Conservation (phyloP, 1,140 invertebrate species). For the Venturia canescens region DNA sequence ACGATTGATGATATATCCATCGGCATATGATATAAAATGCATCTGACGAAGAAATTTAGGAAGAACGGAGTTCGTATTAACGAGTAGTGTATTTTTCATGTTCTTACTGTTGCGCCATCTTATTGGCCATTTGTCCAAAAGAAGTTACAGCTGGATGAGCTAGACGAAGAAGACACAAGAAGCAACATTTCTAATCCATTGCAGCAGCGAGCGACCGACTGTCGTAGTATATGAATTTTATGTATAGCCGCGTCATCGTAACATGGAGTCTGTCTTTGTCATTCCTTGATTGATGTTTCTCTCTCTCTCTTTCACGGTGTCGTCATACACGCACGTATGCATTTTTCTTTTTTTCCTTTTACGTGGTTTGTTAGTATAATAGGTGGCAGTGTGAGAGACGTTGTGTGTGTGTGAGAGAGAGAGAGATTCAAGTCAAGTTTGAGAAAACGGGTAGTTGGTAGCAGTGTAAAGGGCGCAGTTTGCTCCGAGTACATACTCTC, state of each 20-base stretch:
- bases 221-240: not conserved
- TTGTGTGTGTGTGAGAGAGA: not conserved
- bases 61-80: no score
- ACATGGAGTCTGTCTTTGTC: not conserved
- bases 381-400: constrained; percentile 35
- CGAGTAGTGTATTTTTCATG: no score
- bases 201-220: not conserved
- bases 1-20: no score
- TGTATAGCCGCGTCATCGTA: no score
- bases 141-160: not conserved
- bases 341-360: constrained; percentile 18
- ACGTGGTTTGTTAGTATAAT: not conserved
- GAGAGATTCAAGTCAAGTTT: not conserved
- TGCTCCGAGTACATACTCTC: constrained; percentile 21
- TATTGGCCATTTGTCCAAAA: constrained; percentile 30
- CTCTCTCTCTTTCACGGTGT: not conserved
- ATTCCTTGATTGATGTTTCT: no score
- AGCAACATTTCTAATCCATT: constrained; percentile 21
- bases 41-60: no score
- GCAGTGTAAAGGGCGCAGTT: constrained; percentile 47
- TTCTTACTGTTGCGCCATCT: constrained; percentile 12
- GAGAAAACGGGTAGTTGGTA: constrained; percentile 31
- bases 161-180: not conserved
- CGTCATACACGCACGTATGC: constrained; percentile 19
- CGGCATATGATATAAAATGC: no score